phyloP scores from a whole-genome alignment of 2,888 invertebrate genomes.

The Rhingia rostrata region DNA sequence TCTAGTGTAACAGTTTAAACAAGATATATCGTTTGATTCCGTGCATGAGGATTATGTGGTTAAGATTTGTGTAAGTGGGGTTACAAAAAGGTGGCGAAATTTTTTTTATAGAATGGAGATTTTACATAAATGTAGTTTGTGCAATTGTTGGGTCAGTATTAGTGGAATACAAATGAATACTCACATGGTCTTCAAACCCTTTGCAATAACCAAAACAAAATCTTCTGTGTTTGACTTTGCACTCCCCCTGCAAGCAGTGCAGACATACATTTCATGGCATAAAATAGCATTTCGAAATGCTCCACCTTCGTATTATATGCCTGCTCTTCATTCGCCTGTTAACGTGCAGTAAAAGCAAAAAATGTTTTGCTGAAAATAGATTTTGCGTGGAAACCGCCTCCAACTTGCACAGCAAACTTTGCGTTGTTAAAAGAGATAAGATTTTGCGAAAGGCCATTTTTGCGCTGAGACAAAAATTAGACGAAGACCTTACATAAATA shows the following conservation, averaged over 20 bases:
- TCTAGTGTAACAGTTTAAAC: slow-evolving; percentile 26
- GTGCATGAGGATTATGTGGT: slow-evolving; percentile 24
- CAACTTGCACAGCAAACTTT: slow-evolving; percentile 25
- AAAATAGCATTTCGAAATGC: slow-evolving; percentile 19
- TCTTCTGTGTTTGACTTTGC: neutral
- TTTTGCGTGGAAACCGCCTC: slow-evolving; percentile 54
- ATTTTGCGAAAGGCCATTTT: slow-evolving; percentile 51
- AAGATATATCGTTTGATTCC: slow-evolving; percentile 13
- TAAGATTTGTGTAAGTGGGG: slow-evolving; percentile 5
- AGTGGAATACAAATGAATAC: no score
- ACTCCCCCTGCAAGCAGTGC: slow-evolving; percentile 8
- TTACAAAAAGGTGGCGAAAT: neutral
- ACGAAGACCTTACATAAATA: no score
- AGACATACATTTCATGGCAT: neutral
- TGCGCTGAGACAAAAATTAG: neutral
- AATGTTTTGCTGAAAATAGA: slow-evolving; percentile 6
- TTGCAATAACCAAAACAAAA: neutral
- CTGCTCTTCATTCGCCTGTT: slow-evolving; percentile 47
- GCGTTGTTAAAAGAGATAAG: slow-evolving; percentile 30
- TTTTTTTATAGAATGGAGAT: no score
- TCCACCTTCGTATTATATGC: slow-evolving; percentile 37
- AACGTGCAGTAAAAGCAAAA: slow-evolving; percentile 8
- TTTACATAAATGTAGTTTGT: no score
- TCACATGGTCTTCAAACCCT: no score
- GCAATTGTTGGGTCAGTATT: no score